phyloP scores from a whole-genome alignment of 2,797 vertebrate species.

The Dendrocincla fuliginosa region DNA sequence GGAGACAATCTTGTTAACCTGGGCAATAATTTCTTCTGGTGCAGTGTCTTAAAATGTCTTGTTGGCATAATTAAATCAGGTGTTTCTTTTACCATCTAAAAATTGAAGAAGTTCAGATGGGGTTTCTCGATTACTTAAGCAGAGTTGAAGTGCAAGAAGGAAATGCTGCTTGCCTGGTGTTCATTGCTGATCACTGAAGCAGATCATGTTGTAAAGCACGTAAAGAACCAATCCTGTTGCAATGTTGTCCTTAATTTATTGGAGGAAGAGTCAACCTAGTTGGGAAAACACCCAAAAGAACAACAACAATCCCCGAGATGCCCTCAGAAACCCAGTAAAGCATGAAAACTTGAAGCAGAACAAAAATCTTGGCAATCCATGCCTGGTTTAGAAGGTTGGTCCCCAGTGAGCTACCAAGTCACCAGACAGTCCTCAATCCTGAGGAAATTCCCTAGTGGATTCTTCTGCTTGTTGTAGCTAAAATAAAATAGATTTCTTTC shows the following conservation, averaged over 20 bases:
- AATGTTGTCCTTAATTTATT: not conserved
- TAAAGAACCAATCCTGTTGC: not conserved
- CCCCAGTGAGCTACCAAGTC: not conserved
- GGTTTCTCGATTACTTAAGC: not conserved
- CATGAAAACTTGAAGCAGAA: not conserved
- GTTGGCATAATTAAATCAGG: not conserved
- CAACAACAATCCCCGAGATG: not conserved
- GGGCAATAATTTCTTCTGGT: not conserved
- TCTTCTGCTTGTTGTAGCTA: not conserved
- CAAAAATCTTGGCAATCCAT: not conserved
- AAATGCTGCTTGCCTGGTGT: not conserved
- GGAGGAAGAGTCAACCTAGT: not conserved
- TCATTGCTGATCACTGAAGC: not conserved
- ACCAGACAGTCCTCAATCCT: not conserved
- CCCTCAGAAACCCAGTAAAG: not conserved
- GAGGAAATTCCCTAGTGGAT: not conserved
- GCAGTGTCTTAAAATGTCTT: not conserved
- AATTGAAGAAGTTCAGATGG: not conserved
- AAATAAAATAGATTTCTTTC: not conserved
- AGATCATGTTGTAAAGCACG: not conserved
- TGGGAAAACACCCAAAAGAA: not conserved
- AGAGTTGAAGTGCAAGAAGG: not conserved
- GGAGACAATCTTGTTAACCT: not conserved
- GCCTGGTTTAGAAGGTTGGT: not conserved
- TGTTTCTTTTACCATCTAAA: not conserved